Conservation (phyloP, 2,113 vertebrate species). For the Scopus umbretta region DNA sequence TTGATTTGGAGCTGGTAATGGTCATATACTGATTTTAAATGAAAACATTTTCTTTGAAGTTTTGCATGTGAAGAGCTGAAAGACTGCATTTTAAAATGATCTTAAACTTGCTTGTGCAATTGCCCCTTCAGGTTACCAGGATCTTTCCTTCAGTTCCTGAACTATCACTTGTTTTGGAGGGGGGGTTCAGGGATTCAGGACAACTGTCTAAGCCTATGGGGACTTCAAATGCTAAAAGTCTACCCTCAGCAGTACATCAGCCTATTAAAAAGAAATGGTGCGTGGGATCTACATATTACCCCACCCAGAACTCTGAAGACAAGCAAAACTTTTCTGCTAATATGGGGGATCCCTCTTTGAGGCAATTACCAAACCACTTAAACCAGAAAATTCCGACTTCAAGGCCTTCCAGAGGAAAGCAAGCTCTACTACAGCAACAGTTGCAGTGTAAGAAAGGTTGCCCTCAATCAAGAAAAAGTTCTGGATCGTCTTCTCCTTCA, state of each 20-base stretch:
- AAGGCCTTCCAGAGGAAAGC: constrained; percentile 43
- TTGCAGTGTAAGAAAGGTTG: constrained; percentile 28
- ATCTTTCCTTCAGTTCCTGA: constrained; percentile 93
- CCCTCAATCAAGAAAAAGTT: constrained; percentile 36
- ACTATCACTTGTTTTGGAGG: constrained; percentile 90
- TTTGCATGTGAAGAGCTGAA: background rate
- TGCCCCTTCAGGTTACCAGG: constrained; percentile 65
- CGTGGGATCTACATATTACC: background rate
- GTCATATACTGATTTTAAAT: background rate
- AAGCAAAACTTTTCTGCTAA: constrained; percentile 20
- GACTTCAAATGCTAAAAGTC: constrained; percentile 5
- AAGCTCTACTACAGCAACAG: constrained; percentile 4
- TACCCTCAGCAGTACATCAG: constrained; percentile 5
- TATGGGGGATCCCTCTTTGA: constrained; percentile 45
- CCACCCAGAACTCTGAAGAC: constrained; percentile 4
- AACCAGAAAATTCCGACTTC: constrained; percentile 11
- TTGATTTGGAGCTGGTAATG: background rate
- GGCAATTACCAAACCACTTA: constrained; percentile 35
- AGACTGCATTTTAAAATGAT: background rate
- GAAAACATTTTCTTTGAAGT: background rate
- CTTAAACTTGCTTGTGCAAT: background rate
- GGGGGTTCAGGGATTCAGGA: constrained; percentile 67
- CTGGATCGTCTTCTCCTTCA: constrained; percentile 60
- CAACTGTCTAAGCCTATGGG: background rate
- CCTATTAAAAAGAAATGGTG: background rate